A percentile compares a stretch with the other conserved stretches of the same genome.
Evolutionary conservation across 2,113 vertebrate species (phyloP).

Genomic region (Puffinus mauretanicus): DNA sequence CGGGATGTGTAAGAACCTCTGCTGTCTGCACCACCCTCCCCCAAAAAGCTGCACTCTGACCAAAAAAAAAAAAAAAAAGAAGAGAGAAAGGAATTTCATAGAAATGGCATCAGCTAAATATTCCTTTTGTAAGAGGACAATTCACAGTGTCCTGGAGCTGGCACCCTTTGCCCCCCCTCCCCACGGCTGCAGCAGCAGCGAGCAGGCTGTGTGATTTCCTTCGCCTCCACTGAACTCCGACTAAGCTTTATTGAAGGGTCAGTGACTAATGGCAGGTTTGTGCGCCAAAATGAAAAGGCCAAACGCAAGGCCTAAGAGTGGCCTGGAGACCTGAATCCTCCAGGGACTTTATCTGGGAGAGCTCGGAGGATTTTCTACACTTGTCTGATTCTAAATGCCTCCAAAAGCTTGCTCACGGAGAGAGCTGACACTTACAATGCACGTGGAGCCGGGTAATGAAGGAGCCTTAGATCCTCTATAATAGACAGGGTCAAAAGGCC

Average conservation of each 20-base stretch:
- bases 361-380: slow-evolving; percentile 69
- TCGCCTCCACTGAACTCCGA: not conserved
- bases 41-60: not conserved
- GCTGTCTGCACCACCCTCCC: not conserved
- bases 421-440: slow-evolving; percentile 30
- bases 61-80: not conserved
- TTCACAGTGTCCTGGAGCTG: not conserved
- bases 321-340: not conserved
- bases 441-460: slow-evolving; percentile 27
- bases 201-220: not conserved
- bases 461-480: slow-evolving; percentile 28
- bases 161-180: not conserved
- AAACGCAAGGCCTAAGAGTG: not conserved
- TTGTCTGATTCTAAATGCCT: slow-evolving; percentile 73
- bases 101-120: not conserved
- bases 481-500: slow-evolving; percentile 54
- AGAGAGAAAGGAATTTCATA: not conserved
- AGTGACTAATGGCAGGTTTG: not conserved
- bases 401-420: slow-evolving; percentile 49
- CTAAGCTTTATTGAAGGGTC: not conserved
- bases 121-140: not conserved
- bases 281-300: not conserved
- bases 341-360: slow-evolving; percentile 42
- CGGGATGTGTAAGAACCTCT: fast-evolving
- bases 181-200: not conserved